phyloP scores from a whole-genome alignment of 2,888 invertebrate genomes.

The Pasiphila rectangulata region DNA sequence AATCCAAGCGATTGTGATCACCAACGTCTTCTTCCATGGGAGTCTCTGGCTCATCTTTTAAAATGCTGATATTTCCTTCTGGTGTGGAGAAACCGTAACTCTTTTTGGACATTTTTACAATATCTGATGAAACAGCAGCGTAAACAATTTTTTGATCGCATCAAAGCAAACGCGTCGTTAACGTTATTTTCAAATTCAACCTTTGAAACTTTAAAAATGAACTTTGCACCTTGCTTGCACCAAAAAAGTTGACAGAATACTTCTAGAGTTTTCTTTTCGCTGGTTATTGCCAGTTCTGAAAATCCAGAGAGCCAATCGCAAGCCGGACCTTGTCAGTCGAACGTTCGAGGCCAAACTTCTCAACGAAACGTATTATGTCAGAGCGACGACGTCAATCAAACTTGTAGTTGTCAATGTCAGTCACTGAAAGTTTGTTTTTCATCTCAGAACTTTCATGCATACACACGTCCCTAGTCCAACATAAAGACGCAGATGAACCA shows the following conservation, averaged over 20 bases:
- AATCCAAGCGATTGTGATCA: slow-evolving; percentile 53
- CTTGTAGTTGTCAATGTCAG: neutral
- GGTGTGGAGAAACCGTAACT: slow-evolving; percentile 59
- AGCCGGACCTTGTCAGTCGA: neutral
- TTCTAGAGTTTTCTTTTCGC: no score
- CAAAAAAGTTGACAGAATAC: neutral
- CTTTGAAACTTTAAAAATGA: neutral
- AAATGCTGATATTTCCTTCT: slow-evolving; percentile 40
- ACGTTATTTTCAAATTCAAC: slow-evolving; percentile 40
- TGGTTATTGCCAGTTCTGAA: neutral
- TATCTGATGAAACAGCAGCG: neutral
- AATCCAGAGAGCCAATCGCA: neutral
- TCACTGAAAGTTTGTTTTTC: no score
- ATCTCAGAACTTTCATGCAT: no score
- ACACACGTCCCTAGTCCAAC: no score
- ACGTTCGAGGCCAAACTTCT: neutral
- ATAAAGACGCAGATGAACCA: neutral
- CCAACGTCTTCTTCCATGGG: slow-evolving; percentile 64
- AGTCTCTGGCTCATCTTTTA: slow-evolving; percentile 65
- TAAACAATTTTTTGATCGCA: neutral
- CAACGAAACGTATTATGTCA: neutral
- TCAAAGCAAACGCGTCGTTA: slow-evolving; percentile 33
- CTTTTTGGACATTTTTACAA: slow-evolving; percentile 55
- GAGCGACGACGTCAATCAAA: neutral
- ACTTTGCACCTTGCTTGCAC: no score